Evolutionary conservation across 2,113 vertebrate genomes (phyloP).

Genomic region (Apteryx owenii): DNA sequence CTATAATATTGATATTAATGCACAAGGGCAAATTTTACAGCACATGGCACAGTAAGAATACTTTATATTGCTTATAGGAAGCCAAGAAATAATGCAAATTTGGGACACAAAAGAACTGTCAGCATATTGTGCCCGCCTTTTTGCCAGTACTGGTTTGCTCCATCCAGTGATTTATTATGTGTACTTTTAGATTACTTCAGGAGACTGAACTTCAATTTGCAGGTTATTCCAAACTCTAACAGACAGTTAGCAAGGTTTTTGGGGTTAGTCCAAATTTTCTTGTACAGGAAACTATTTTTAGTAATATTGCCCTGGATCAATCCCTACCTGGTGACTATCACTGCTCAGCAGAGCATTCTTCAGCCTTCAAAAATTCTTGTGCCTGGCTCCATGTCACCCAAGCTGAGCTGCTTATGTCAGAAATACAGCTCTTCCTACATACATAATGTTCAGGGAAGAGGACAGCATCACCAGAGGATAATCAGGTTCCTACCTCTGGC

Average conservation of each 20-base stretch:
- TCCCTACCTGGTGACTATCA: not conserved
- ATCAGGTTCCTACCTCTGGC: not conserved
- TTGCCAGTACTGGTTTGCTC: not conserved
- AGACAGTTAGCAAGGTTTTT: not conserved
- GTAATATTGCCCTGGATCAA: not conserved
- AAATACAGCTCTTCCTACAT: not conserved
- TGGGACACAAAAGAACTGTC: not conserved
- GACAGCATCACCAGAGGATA: not conserved
- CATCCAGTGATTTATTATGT: not conserved
- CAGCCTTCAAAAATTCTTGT: not conserved
- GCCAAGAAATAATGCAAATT: conserved; percentile 56
- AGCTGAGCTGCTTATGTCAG: not conserved
- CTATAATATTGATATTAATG: conserved; percentile 5
- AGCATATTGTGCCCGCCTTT: not conserved
- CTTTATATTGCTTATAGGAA: not conserved
- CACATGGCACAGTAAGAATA: not conserved
- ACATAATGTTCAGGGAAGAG: not conserved
- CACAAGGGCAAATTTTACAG: not conserved
- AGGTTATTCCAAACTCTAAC: not conserved
- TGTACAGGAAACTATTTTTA: not conserved
- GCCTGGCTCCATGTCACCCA: not conserved
- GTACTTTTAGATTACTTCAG: not conserved
- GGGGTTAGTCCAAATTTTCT: not conserved
- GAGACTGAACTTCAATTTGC: not conserved
- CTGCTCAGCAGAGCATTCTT: not conserved